Evolutionary conservation across 2,113 vertebrate genomes (phyloP), one percentile per base, ranked within the genome.

Genomic region (Podarcis muralis): DNA sequence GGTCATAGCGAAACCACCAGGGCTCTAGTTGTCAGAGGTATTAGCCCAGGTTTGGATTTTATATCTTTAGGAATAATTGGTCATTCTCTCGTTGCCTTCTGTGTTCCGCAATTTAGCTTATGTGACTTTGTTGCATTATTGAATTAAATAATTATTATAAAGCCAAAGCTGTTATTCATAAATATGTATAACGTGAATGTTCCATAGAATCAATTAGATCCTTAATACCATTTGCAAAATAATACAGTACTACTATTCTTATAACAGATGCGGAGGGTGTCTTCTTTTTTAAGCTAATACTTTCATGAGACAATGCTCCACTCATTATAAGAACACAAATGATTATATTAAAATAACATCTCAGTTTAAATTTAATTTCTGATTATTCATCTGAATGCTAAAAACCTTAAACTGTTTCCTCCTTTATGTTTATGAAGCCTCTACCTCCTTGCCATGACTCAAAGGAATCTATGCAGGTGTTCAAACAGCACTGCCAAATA

Each of bases 401-500:
- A 80, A 84, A 8, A 72, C 15, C 6, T 23, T 11, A 87, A 5
- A 86, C 1, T 91, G 6, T 80, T 86, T 82, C 43, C 88, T 40
- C 3, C 84, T 75, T 68, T 92, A 91, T 93, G 72, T 91, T 89
- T 85, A 88, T 92, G 83, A 97, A 99, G 99, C 99, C 99, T 0
- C 97, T 99, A 94, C 97, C 98, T 16, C 98, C 99, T 71, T 98
- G 98, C 90, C 97, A 97, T 87, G 98, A 98, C 91, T 97, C 98
- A 83, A 96, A 94, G 91, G 99, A 99, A 96, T 99, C 98, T 79
- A 98, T 99, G 91, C 98, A 99, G 91, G 98, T 99, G 84, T 99
- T 98, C 96, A 98, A 96, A 94, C 98, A 99, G 84, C 99, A 99
- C 96, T 99, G 98, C 97, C 98, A 97, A 95, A 98, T 99, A 97